These are phyloP conservation scores for Paracentrotus lividus DNA, from an alignment of 53 echinoderm and acorn worm genomes.

Conservation along the genomic window DNA sequence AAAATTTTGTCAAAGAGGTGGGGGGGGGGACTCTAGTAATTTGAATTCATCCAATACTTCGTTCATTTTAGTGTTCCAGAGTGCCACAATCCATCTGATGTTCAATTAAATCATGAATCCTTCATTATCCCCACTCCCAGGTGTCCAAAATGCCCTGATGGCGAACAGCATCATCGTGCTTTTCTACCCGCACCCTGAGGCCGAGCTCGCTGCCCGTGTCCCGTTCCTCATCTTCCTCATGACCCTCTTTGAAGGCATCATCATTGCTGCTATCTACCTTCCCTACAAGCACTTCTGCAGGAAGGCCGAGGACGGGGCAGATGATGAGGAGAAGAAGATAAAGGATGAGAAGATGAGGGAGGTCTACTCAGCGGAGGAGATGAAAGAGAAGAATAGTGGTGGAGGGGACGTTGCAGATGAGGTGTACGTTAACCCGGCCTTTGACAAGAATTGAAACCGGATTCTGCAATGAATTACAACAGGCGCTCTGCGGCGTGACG, in stretches of 20 bases:
- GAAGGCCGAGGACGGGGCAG: constrained; percentile 57
- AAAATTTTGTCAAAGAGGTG: no score
- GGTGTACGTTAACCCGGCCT: constrained; percentile 47
- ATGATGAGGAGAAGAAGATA: constrained; percentile 64
- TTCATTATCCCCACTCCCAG: background rate
- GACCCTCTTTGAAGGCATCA: constrained; percentile 82
- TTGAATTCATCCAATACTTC: no score
- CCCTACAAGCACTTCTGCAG: constrained; percentile 75
- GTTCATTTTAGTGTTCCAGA: no score
- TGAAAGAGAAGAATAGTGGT: constrained; percentile 61
- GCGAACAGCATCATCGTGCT: constrained; percentile 87
- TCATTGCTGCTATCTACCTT: constrained; percentile 74
- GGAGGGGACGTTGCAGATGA: background rate
- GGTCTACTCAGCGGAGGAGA: constrained; percentile 53
- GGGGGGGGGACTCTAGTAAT: no score
- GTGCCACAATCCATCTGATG: no score
- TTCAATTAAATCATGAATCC: no score
- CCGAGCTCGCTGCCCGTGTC: constrained; percentile 86
- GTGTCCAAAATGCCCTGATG: constrained; percentile 88
- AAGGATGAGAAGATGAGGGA: constrained; percentile 67
- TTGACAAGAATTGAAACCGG: constrained; percentile 13
- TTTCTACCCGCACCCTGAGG: constrained; percentile 93
- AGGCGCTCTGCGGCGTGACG: no score
- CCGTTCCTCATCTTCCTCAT: constrained; percentile 83
- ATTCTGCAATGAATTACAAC: no score